phyloP scores from a whole-genome alignment of 2,113 vertebrate species.

The Eretmochelys imbricata region DNA sequence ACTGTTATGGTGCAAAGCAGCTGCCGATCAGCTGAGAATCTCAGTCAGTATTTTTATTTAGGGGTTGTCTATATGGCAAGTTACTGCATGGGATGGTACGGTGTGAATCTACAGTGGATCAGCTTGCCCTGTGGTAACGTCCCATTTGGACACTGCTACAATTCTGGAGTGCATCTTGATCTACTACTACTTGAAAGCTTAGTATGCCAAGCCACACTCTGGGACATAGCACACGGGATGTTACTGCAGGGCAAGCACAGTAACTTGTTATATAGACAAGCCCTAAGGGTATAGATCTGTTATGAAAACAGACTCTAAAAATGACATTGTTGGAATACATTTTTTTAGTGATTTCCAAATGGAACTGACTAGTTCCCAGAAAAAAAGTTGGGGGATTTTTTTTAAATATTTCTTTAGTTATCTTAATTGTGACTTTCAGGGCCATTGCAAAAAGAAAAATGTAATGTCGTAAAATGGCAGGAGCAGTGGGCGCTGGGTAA shows the following conservation, averaged over 20 bases:
- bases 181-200: background rate
- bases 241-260: background rate
- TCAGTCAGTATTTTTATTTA: background rate
- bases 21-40: background rate
- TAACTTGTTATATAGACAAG: background rate
- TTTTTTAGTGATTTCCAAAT: background rate
- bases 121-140: background rate
- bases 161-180: background rate
- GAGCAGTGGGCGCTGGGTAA: background rate
- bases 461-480: background rate
- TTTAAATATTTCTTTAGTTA: background rate
- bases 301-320: background rate
- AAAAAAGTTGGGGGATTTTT: background rate
- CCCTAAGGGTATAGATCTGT: background rate
- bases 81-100: background rate
- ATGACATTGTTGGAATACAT: background rate
- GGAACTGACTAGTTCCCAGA: rapidly evolving
- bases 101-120: background rate
- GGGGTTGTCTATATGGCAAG: background rate
- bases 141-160: background rate
- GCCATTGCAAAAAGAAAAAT: background rate
- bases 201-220: background rate
- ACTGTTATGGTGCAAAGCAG: background rate
- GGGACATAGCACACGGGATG: too few species aligned
- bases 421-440: background rate